Conservation (phyloP, 2,113 vertebrate genomes). For the Fregetta grallaria region DNA sequence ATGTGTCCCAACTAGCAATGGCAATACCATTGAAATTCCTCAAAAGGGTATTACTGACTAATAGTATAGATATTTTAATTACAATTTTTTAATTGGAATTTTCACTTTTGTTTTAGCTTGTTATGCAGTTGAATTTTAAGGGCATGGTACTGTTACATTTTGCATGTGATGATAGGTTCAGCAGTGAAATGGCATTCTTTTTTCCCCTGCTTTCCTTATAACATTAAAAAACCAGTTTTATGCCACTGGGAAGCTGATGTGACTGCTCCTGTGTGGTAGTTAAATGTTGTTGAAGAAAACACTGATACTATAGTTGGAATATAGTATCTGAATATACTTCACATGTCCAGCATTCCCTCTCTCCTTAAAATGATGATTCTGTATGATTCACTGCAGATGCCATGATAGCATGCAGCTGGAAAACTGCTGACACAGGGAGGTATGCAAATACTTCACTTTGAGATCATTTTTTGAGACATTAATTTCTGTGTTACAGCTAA, state of each 20-base stretch:
- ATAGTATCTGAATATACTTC: not conserved
- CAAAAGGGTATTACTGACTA: not conserved
- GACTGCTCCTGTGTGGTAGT: slow-evolving; percentile 7
- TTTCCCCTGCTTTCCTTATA: not conserved
- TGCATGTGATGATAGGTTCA: not conserved
- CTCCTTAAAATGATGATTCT: slow-evolving; percentile 35
- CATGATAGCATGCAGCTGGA: slow-evolving; percentile 32
- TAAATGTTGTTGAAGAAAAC: slow-evolving; percentile 10
- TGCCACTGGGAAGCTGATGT: not conserved
- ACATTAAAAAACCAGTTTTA: not conserved
- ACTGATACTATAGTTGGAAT: not conserved
- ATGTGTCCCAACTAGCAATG: not conserved
- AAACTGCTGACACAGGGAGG: slow-evolving; percentile 42
- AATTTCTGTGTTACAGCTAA: not conserved
- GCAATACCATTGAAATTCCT: not conserved
- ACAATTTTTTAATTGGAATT: not conserved
- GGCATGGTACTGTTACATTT: not conserved
- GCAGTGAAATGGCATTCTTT: not conserved
- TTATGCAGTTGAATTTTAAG: not conserved
- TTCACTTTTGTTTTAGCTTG: not conserved
- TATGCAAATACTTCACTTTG: slow-evolving; percentile 24
- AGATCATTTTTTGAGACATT: not conserved
- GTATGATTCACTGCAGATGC: slow-evolving; percentile 58
- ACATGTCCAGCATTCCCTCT: slow-evolving; percentile 14
- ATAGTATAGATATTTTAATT: not conserved